These are phyloP conservation scores for Distichodus sexfasciatus DNA, from an alignment of 2,797 vertebrate genomes.

Conservation along the genomic window DNA sequence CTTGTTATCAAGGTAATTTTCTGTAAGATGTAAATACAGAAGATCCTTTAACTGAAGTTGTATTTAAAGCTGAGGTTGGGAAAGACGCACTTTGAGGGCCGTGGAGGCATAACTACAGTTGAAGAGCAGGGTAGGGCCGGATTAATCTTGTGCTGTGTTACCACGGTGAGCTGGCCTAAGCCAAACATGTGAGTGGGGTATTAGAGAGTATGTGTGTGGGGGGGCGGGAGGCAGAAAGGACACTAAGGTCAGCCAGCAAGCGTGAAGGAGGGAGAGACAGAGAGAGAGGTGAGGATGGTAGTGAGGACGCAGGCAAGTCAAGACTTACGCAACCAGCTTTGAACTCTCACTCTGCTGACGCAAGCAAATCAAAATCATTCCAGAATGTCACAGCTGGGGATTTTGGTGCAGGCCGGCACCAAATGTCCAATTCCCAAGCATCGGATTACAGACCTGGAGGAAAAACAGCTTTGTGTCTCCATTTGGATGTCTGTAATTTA, in stretches of 20 bases:
- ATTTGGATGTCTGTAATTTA: neutral
- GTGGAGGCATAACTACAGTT: neutral
- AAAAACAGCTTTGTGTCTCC: no score
- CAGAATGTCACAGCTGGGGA: no score
- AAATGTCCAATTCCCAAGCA: no score
- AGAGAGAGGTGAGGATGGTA: neutral
- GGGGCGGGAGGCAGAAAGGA: neutral
- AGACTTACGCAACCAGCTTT: neutral
- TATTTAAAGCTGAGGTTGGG: no score
- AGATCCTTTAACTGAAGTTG: no score
- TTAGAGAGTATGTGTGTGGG: constrained; percentile 44
- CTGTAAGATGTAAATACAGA: no score
- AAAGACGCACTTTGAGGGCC: no score
- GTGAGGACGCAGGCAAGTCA: neutral
- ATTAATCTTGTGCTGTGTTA: constrained; percentile 61
- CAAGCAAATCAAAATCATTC: neutral
- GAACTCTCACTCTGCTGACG: no score
- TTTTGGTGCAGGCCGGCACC: no score
- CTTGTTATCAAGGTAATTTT: no score
- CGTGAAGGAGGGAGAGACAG: neutral
- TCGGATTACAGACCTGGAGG: no score
- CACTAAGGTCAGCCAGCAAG: constrained; percentile 9
- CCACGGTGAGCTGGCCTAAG: constrained; percentile 47
- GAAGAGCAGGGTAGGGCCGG: constrained; percentile 30
- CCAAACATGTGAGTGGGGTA: constrained; percentile 64